Percentiles rank a stretch among this genome's conserved stretches.
These are phyloP conservation scores for Callithrix jacchus DNA, from an alignment of 2,113 vertebrate genomes.

Conservation along the genomic window DNA sequence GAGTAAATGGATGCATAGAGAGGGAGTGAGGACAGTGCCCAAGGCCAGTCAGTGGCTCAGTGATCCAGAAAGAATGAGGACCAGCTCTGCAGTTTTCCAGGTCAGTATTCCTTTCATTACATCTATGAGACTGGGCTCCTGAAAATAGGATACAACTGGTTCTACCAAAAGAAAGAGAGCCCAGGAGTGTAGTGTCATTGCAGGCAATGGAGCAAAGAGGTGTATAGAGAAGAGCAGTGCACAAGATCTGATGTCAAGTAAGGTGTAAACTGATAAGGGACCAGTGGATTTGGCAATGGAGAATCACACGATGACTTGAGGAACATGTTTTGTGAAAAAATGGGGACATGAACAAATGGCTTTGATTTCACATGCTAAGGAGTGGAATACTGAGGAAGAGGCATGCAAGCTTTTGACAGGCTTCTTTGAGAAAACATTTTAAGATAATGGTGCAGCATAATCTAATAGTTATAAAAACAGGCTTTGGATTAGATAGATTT, in stretches of 20 bases:
- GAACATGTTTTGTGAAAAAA: not conserved
- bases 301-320: fast-evolving
- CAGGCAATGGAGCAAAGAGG: not conserved
- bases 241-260: fast-evolving
- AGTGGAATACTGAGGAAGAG: fast-evolving
- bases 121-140: not conserved
- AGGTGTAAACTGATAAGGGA: no score
- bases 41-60: not conserved
- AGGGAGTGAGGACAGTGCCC: not conserved
- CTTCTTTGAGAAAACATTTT: not conserved
- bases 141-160: not conserved
- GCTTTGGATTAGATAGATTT: not conserved
- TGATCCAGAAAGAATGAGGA: not conserved
- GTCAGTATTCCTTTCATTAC: not conserved
- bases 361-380: not conserved
- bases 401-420: not conserved
- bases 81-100: not conserved
- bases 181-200: not conserved
- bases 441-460: not conserved
- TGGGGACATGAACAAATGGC: fast-evolving
- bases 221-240: fast-evolving
- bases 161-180: not conserved
- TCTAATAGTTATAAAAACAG: not conserved
- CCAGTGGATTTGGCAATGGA: not conserved
- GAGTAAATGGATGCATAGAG: not conserved